Percentiles rank a stretch among this genome's conserved stretches.
phyloP scores from a whole-genome alignment of 2,797 vertebrate species.

The Gobionotothen gibberifrons region DNA sequence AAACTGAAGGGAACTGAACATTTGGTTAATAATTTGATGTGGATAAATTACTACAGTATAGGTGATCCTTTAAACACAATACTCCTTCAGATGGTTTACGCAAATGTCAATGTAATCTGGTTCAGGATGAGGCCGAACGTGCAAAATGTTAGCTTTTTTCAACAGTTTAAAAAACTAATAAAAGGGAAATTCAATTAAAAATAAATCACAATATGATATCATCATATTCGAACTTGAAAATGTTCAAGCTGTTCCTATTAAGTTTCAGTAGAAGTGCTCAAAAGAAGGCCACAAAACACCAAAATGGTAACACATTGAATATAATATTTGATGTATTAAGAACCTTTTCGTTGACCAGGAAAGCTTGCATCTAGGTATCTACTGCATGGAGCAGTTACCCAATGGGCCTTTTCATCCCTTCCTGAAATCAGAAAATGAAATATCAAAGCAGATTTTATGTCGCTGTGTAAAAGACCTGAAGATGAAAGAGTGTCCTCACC shows the following conservation, averaged over 20 bases:
- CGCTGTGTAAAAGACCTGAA: conserved; percentile 13
- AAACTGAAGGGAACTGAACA: background rate
- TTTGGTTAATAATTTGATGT: background rate
- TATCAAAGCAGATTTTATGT: conserved; percentile 29
- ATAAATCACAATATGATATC: no score
- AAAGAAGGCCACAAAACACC: background rate
- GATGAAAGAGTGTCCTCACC: conserved; percentile 11
- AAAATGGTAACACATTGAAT: background rate
- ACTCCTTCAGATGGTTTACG: no score
- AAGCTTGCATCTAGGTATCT: background rate
- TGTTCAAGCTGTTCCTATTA: no score
- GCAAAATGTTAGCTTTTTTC: no score
- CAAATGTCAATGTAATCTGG: no score
- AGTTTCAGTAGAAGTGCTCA: no score
- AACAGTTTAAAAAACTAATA: no score
- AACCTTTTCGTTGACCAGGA: background rate
- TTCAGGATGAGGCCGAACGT: no score
- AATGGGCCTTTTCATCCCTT: conserved; percentile 1
- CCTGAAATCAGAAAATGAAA: conserved; percentile 12
- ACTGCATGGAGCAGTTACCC: background rate
- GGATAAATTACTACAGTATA: background rate
- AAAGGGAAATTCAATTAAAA: no score
- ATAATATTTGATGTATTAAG: background rate
- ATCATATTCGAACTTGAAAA: no score
- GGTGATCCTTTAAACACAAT: no score